Base-by-base conservation (phyloP, 1,140 invertebrate genomes). In the Bombus ignitus region DNA sequence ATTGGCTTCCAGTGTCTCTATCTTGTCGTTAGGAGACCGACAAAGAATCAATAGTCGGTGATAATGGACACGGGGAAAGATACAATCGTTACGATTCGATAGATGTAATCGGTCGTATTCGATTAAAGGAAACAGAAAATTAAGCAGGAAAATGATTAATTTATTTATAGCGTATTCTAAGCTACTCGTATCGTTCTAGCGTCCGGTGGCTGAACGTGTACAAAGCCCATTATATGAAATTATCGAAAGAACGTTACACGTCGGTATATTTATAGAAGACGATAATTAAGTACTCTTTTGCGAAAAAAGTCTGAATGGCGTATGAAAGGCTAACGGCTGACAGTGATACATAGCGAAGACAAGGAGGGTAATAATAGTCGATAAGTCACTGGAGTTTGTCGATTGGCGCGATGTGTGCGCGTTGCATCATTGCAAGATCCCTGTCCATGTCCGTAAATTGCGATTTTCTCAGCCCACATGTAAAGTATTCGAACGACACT, bases 231-330 rank as follows among this genome's bases (percentile, higher is more conserved):
- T 83, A 83, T 83, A 59, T 85, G 68, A 76, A 79, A 86, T 89
- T 88, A 89, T 89, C 88, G 79, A 44, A 39, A 32, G n/a, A 86
- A 57, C 65, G 83, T 83, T 83, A 86, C 83, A 68, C 88, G 86
- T 18, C 62, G 35, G 28, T 74, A 83, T 89, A 89, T 89, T 89
- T 89, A 89, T 89, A 89, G 88, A 47, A 68, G 39, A 80, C 75
- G 79, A 89, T 89, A 89, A 89, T 89, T 88, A 89, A 89, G 79
- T 65, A 71, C 66, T 82, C 83, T 89, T 89, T 72, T 25, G 28
- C 68, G 47, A 39, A 59, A 35, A 78, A 89, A 82, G 68, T 57
- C 62, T 89, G 88, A 89, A 89, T 89, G 75, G 84, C 79, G 80
- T 83, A 79, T 89, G 88, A 89, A 89, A 89, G 87, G 66, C 62